Percentiles rank a stretch among this genome's conserved stretches.
These are phyloP conservation scores for Myrmecophaga tridactyla DNA, from an alignment of 2,113 vertebrate genomes.

Conservation along the genomic window DNA sequence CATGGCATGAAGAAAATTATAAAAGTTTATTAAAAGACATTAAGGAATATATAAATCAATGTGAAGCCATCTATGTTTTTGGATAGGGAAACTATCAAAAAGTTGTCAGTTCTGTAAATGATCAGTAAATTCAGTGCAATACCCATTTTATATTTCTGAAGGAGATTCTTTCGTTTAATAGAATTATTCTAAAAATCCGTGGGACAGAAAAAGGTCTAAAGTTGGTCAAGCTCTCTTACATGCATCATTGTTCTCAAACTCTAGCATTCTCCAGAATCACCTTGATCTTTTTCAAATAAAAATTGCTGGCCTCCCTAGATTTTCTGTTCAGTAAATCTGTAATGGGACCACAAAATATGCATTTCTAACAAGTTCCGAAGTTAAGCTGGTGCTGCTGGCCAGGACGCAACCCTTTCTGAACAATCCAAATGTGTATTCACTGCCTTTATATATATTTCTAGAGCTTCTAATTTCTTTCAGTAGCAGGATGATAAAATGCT, in stretches of 20 bases:
- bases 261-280: not conserved
- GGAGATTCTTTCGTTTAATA: not conserved
- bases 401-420: not conserved
- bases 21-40: not conserved
- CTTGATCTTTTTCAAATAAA: not conserved
- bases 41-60: not conserved
- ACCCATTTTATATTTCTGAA: not conserved
- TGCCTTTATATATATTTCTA: not conserved
- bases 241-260: not conserved
- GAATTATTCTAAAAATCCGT: not conserved
- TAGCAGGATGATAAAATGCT: not conserved
- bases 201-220: not conserved
- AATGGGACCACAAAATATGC: not conserved
- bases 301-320: no score
- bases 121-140: not conserved
- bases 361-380: not conserved
- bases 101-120: not conserved
- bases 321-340: not conserved
- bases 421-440: not conserved
- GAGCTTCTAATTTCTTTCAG: not conserved
- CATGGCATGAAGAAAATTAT: not conserved
- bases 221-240: not conserved
- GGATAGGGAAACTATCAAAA: not conserved
- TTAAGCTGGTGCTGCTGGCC: not conserved
- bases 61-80: not conserved